Base-by-base conservation (phyloP, 2,113 vertebrate species). In the Gymnorhina tibicen region DNA sequence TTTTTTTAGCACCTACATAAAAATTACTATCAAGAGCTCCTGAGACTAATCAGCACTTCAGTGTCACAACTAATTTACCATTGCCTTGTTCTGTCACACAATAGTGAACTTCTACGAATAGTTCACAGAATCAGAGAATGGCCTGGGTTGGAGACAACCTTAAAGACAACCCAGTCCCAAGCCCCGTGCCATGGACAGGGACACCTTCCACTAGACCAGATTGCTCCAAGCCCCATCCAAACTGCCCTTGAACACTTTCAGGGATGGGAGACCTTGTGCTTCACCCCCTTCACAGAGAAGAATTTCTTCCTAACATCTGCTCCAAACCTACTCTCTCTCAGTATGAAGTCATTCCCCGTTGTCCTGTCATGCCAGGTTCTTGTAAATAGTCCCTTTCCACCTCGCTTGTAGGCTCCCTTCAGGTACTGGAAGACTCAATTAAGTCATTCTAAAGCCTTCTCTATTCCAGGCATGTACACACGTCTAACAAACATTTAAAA, bases 71-170 rank as follows among this genome's bases (percentile, higher is more conserved):
- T 60, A 33, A 30, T 42, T 92, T n/a, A 33, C 5, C 28, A 27
- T 24, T 73, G 53, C 19, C 22, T 83, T 80, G 19, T 60, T 86
- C 46, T 80, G 15, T n/a, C 68, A 24, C 39, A 68, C 16, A 72
- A 9, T 2, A 16, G n/a, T 47, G n/a, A 66, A n/a, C 1, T 49
- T n/a, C 19, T 4, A 1, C 44, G 41, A 24, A 24, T 16, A 33
- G 41, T 42, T 62, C 41, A 49, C 2, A 33, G 47, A 55, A 47
- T 13, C 53, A 17, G 1, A 60, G 39, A 53, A 22, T 18, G 28
- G n/a, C 11, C 53, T 60, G 53, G 13, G 6, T 22, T 47, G 46
- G 46, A 82, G 53, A n/a, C 13, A 28, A n/a, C 20, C 16, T 67
- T 8, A 52, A 46, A 17, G 52, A 68, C 13, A 58, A 24, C 16